Percentiles rank a stretch among this genome's conserved stretches.
Evolutionary conservation across 2,113 vertebrate genomes (phyloP).

Genomic region (Abramis brama): DNA sequence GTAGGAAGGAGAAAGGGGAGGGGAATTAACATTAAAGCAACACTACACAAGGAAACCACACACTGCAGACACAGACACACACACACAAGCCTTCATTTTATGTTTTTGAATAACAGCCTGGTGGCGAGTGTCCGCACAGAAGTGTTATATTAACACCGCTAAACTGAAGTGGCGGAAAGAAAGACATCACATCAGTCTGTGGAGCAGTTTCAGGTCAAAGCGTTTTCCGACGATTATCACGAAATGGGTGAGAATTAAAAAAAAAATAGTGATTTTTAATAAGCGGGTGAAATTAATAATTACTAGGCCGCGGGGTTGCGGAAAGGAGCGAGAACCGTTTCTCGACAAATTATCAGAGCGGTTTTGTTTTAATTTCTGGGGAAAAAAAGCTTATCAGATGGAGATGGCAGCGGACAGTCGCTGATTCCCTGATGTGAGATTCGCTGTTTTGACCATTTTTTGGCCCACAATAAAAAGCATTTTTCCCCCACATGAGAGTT

Average conservation of each 20-base stretch:
- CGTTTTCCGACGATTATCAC: constrained; percentile 62
- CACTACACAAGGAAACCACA: constrained; percentile 76
- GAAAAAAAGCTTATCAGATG: constrained; percentile 1
- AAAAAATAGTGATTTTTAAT: constrained; percentile 57
- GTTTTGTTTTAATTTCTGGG: background rate
- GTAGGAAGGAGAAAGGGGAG: constrained; percentile 71
- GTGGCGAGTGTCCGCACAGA: constrained; percentile 60
- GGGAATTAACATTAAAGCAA: constrained; percentile 76
- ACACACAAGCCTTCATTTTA: constrained; percentile 73
- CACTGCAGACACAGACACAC: constrained; percentile 61
- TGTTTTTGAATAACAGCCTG: constrained; percentile 74
- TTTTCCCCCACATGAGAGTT: constrained; percentile 14
- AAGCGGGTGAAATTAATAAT: constrained; percentile 56
- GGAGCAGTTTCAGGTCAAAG: constrained; percentile 62
- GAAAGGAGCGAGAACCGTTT: background rate
- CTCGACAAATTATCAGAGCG: constrained; percentile 13
- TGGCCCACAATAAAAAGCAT: constrained; percentile 19
- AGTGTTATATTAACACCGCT: constrained; percentile 49
- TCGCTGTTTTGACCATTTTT: constrained; percentile 1
- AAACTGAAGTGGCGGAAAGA: constrained; percentile 48
- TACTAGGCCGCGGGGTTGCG: constrained; percentile 62
- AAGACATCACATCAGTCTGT: constrained; percentile 39
- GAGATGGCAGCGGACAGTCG: background rate
- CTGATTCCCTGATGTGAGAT: constrained; percentile 17
- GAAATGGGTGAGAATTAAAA: constrained; percentile 78